Base-by-base conservation (phyloP, 2,113 vertebrate species). In the Pterophyllum scalare region DNA sequence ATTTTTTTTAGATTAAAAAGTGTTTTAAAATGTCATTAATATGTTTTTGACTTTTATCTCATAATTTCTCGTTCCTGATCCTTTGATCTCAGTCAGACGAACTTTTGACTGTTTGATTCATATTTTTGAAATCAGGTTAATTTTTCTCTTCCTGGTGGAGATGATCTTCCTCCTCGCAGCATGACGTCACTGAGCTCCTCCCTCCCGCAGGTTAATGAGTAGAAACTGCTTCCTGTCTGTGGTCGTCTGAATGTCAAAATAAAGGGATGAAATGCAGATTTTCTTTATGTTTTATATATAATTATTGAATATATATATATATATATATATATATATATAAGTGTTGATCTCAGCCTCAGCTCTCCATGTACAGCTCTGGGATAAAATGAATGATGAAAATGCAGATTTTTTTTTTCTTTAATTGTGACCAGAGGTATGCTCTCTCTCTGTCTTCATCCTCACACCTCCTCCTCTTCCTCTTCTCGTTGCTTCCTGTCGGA, bases 301-400 rank as follows among this genome's bases (percentile, higher is more conserved):
- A 62, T 62, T 62, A 61, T 77, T 64, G 82, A 85, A 70, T 80
- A 80, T 64, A 64, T 64, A 52, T 72, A 67, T 81, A 33, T 33
- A 7, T 14, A 6, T 72, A 67, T 81, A 33, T 33, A 7, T 14
- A 6, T 52, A 28, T 70, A 49, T 81, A 64, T 57, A 31, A 20
- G 43, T 72, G 83, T 84, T 80, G 78, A 83, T 77, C 14, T 86
- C 57, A 78, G 70, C 75, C 82, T 87, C 40, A 5, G 79, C 52
- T 79, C 2, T 91, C 9, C 14, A 15, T 88, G 88, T 91, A 88
- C 88, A 88, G 88, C 87, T 92, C 83, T 93, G 90, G 87, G 91
- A 90, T 80, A 79, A n/a, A n/a, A n/a, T n/a, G n/a, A n/a, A n/a
- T n/a, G n/a, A 90, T 87, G 82, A 88, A 90, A 86, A 84, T 59